Conservation (phyloP, 2,113 vertebrate genomes). For the Plectropomus leopardus region DNA sequence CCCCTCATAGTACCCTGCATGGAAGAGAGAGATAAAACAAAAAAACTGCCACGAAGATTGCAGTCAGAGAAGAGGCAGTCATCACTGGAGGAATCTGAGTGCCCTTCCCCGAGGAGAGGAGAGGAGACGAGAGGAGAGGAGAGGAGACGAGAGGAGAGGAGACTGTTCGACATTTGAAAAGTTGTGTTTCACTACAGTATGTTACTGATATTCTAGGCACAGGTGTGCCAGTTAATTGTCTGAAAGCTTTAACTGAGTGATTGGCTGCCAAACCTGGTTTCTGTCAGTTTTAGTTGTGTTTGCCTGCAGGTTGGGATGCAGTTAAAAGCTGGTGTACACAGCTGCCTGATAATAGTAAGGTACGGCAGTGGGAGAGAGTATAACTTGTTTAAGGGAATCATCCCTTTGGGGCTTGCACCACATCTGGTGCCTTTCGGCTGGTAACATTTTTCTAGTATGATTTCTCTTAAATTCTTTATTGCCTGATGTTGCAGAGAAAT, state of each 20-base stretch:
- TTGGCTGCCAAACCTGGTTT: constrained; percentile 44
- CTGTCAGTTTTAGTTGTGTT: constrained; percentile 41
- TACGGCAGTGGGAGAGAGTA: constrained; percentile 12
- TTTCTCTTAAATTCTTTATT: constrained; percentile 47
- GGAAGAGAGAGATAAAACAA: constrained; percentile 81
- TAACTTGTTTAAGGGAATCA: constrained; percentile 51
- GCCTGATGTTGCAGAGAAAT: constrained; percentile 33
- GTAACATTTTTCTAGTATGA: constrained; percentile 26
- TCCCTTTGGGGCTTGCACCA: constrained; percentile 55
- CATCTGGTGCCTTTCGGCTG: constrained; percentile 58
- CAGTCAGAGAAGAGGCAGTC: constrained; percentile 57
- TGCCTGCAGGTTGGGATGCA: constrained; percentile 55
- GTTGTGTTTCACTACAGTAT: constrained; percentile 19
- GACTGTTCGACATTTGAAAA: constrained; percentile 33
- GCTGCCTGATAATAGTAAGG: constrained; percentile 49
- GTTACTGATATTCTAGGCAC: constrained; percentile 21
- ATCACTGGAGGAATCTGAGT: constrained; percentile 74
- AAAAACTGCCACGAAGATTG: constrained; percentile 60
- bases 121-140: constrained; percentile 46
- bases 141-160: constrained; percentile 12
- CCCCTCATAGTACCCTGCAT: constrained; percentile 72
- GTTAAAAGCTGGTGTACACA: constrained; percentile 56
- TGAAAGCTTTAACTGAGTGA: constrained; percentile 45
- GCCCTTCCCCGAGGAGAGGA: constrained; percentile 69
- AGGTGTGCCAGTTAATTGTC: constrained; percentile 50